Base-by-base conservation (phyloP, 1,140 invertebrate species). In the Drosophila insularis region DNA sequence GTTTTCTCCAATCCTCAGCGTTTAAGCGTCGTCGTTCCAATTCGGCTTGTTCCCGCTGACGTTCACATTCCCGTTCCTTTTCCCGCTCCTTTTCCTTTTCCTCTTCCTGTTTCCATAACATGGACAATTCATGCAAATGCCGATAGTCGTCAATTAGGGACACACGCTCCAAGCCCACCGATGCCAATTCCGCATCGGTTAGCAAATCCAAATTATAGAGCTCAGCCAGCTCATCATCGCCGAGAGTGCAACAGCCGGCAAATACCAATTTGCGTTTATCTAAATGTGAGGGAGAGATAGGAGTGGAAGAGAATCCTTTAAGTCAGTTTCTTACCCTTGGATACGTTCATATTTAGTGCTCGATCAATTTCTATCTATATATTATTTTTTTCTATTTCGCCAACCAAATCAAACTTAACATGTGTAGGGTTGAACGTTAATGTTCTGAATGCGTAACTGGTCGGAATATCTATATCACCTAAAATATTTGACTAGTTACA, bases 111-210 rank as follows among this genome's bases (percentile, higher is more conserved):
- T 58, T 21, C 2, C n/a, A 23, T 19, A 70, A 11, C 43, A 43
- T 27, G 1, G 81, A 58, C 32, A 80, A 13, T 35, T 85, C 80
- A 37, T 84, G 72, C 43, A 85, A 35, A n/a, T 68, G 72, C 0
- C 80, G 80, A 37, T 84, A 85, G 46, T 77, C 81, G 14, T 85
- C 80, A 53, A 84, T 84, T 40, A 84, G 8, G 7, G 65, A 68
- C 7, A 13, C 53, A 1, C 80, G 68, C 14, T 50, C 5, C 4
- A 82, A 31, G 14, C 59, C 72, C 13, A 82, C 72, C 6, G 63
- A 23, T 1, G 50, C 59, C 62, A 84, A 55, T 8, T 84, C 80
- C 19, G 35, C 32, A 54, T 84, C 72, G 37, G 72, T 55, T 7
- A 80, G 53, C 2, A 13, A 5, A 35, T 84, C 60, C 43, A 84